Evolutionary conservation across 2,797 vertebrate genomes (phyloP).

Genomic region (Oryzias sinensis): DNA sequence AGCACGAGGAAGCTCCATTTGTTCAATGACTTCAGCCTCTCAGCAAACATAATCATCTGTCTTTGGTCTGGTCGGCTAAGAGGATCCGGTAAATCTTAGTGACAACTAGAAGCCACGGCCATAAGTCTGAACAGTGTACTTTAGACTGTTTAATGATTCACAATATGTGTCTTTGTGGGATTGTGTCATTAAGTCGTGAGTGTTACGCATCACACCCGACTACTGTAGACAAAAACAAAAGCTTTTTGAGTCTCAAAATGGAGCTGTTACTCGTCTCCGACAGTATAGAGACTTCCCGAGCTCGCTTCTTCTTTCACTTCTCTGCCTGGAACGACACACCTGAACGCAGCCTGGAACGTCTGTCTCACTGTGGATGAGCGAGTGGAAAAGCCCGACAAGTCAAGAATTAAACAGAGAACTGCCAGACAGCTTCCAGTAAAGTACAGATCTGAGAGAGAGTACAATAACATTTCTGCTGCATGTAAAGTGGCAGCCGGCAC

Average conservation of each 20-base stretch:
- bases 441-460: not conserved
- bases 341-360: not conserved
- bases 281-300: too few species aligned
- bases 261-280: too few species aligned
- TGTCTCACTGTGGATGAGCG: not conserved
- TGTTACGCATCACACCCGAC: too few species aligned
- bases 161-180: slow-evolving; percentile 21
- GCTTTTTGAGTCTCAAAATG: not conserved
- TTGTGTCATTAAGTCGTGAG: slow-evolving; percentile 19
- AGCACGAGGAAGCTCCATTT: slow-evolving; percentile 62
- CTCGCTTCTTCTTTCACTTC: not conserved
- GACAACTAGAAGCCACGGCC: slow-evolving; percentile 63
- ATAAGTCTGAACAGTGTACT: slow-evolving; percentile 61
- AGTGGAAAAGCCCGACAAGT: slow-evolving; percentile 2
- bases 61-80: slow-evolving; percentile 59
- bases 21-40: slow-evolving; percentile 71
- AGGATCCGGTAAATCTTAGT: slow-evolving; percentile 69
- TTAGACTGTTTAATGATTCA: slow-evolving; percentile 41
- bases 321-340: not conserved
- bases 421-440: not conserved
- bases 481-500: not conserved
- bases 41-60: slow-evolving; percentile 69
- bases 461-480: not conserved
- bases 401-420: not conserved
- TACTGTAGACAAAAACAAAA: too few species aligned